Percentiles rank a stretch among this genome's conserved stretches.
These are phyloP conservation scores for Telmatherina bonti DNA, from an alignment of 2,797 vertebrate species.

Conservation along the genomic window DNA sequence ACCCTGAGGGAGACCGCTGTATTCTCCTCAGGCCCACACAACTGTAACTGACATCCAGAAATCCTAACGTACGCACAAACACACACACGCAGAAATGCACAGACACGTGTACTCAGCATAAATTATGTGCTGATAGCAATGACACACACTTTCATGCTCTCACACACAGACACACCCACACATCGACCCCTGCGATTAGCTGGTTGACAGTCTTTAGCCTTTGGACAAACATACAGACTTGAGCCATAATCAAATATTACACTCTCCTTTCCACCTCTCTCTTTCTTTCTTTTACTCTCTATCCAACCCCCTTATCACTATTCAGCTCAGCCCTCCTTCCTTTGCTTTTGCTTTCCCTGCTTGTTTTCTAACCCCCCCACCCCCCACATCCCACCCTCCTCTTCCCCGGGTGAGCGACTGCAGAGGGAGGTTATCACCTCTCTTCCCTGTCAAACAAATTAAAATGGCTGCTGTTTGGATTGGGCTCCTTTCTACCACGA, in stretches of 20 bases:
- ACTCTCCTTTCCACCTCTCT: constrained; percentile 52
- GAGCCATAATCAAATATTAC: constrained; percentile 79
- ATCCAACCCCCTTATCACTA: constrained; percentile 59
- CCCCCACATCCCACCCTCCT: background rate
- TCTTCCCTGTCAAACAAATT: constrained; percentile 76
- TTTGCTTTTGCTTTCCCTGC: constrained; percentile 42
- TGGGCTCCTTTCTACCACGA: constrained; percentile 60
- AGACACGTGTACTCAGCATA: constrained; percentile 61
- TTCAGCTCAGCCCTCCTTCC: constrained; percentile 61
- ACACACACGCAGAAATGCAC: constrained; percentile 35
- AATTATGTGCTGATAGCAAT: constrained; percentile 67
- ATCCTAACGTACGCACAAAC: constrained; percentile 51
- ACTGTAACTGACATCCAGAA: constrained; percentile 79
- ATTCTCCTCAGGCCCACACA: constrained; percentile 76
- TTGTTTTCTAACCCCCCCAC: constrained; percentile 39
- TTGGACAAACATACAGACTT: constrained; percentile 81
- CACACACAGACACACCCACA: constrained; percentile 53
- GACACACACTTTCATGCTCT: constrained; percentile 65
- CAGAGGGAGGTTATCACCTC: constrained; percentile 71
- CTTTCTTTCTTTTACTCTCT: constrained; percentile 49
- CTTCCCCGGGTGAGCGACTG: constrained; percentile 38
- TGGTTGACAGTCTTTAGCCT: constrained; percentile 80
- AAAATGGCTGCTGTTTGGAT: constrained; percentile 78
- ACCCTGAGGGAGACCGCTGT: constrained; percentile 75
- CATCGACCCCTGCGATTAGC: constrained; percentile 72